A percentile compares a stretch with the other conserved stretches of the same genome.
These are phyloP conservation scores for Sitodiplosis mosellana DNA, from an alignment of 1,140 invertebrate species.

Conservation along the genomic window DNA sequence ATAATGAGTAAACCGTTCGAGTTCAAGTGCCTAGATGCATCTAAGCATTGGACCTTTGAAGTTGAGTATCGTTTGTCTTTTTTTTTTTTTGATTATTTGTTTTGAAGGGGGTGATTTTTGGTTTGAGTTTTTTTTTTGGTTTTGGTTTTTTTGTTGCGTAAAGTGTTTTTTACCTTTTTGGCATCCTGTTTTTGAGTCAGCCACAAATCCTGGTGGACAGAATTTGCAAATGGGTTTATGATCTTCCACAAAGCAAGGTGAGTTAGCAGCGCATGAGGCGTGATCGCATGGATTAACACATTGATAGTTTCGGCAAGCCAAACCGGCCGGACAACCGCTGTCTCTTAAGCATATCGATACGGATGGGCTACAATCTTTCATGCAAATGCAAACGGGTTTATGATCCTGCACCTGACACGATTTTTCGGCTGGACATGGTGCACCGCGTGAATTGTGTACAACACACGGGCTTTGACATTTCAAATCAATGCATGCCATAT, in stretches of 20 bases:
- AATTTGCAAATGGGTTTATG: constrained; percentile 86
- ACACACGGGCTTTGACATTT: constrained; percentile 74
- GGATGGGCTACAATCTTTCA: constrained; percentile 66
- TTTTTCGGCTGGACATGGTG: constrained; percentile 57
- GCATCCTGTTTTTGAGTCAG: constrained; percentile 78
- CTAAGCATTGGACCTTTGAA: background rate
- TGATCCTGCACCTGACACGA: constrained; percentile 71
- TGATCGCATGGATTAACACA: constrained; percentile 77
- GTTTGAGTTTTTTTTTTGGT: background rate
- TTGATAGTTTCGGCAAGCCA: constrained; percentile 72
- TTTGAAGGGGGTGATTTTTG: background rate
- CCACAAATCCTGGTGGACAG: constrained; percentile 75
- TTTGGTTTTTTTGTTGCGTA: background rate
- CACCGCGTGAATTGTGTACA: constrained; percentile 30
- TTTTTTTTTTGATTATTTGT: background rate
- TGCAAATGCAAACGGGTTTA: constrained; percentile 66
- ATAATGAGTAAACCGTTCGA: background rate
- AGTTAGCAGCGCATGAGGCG: constrained; percentile 55
- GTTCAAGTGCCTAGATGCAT: background rate
- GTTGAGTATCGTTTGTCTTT: background rate
- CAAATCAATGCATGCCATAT: constrained; percentile 61
- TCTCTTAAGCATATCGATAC: constrained; percentile 76
- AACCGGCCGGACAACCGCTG: constrained; percentile 62
- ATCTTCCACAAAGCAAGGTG: constrained; percentile 79
- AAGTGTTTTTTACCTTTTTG: constrained; percentile 64